phyloP scores from a whole-genome alignment of 2,113 vertebrate species.

The Neopipo cinnamomea region DNA sequence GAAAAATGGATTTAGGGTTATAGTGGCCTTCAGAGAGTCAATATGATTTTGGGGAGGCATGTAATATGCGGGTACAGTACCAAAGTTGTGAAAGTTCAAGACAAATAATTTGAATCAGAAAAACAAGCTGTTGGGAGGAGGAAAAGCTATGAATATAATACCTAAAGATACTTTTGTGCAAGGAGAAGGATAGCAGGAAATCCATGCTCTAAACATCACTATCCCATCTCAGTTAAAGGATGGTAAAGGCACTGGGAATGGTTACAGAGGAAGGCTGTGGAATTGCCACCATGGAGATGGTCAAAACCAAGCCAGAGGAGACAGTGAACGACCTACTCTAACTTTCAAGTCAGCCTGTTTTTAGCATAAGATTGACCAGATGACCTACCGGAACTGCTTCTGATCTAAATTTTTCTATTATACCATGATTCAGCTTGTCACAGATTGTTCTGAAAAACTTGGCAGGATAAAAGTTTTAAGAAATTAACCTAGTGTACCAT shows the following conservation, averaged over 20 bases:
- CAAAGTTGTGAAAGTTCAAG: not conserved
- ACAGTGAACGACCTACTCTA: not conserved
- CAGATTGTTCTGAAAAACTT: not conserved
- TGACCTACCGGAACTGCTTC: not conserved
- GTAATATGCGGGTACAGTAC: not conserved
- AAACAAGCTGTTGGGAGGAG: not conserved
- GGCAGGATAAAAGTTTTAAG: not conserved
- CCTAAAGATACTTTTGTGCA: not conserved
- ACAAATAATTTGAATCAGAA: not conserved
- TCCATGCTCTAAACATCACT: fast-evolving
- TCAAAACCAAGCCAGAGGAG: not conserved
- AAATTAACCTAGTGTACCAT: not conserved
- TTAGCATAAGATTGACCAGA: not conserved
- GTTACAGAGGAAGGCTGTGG: not conserved
- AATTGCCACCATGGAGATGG: not conserved
- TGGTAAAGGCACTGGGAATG: not conserved
- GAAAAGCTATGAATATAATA: not conserved
- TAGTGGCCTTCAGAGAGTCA: not conserved
- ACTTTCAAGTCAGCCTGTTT: not conserved
- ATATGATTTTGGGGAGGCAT: not conserved
- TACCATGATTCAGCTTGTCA: not conserved
- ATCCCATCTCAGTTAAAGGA: not conserved
- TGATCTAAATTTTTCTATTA: not conserved
- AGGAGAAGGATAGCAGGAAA: not conserved
- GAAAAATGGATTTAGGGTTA: not conserved